Evolutionary conservation across 2,888 invertebrate genomes (phyloP).

Genomic region (Holacanthella duospinosa): DNA sequence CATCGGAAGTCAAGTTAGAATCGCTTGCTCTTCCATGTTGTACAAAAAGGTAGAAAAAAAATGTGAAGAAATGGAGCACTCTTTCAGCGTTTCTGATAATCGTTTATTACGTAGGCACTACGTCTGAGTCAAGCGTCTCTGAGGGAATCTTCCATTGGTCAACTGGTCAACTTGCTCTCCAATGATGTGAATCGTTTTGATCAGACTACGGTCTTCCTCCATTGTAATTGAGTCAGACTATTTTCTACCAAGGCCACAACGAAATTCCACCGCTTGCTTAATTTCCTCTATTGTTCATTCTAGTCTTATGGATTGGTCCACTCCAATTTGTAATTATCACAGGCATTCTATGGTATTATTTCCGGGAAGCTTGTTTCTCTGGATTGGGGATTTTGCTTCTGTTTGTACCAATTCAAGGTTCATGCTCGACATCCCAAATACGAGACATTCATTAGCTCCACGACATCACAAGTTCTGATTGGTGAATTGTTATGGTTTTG

Average conservation of each 20-base stretch:
- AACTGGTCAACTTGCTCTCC: conserved; percentile 84
- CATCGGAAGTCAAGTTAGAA: conserved; percentile 66
- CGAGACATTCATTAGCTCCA: no score
- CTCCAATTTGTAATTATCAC: conserved; percentile 67
- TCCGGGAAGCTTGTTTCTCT: conserved; percentile 58
- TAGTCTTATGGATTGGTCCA: conserved; percentile 68
- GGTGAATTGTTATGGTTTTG: no score
- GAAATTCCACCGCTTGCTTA: background rate
- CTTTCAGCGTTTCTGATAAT: background rate
- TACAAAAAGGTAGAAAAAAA: conserved; percentile 64
- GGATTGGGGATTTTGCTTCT: conserved; percentile 68
- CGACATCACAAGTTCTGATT: background rate
- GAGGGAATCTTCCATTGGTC: conserved; percentile 77
- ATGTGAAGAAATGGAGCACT: background rate
- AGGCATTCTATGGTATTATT: conserved; percentile 63
- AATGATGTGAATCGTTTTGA: conserved; percentile 58
- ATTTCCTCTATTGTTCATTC: background rate
- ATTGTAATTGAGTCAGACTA: background rate
- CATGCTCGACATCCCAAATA: no score
- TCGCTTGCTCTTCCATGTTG: conserved; percentile 70
- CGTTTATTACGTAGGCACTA: conserved; percentile 56
- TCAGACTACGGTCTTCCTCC: background rate
- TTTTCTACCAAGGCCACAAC: background rate
- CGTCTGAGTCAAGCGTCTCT: conserved; percentile 68
- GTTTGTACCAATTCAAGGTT: conserved; percentile 72